Conservation (phyloP, 2,888 invertebrate genomes). For the Lepidochrysops patricia region DNA sequence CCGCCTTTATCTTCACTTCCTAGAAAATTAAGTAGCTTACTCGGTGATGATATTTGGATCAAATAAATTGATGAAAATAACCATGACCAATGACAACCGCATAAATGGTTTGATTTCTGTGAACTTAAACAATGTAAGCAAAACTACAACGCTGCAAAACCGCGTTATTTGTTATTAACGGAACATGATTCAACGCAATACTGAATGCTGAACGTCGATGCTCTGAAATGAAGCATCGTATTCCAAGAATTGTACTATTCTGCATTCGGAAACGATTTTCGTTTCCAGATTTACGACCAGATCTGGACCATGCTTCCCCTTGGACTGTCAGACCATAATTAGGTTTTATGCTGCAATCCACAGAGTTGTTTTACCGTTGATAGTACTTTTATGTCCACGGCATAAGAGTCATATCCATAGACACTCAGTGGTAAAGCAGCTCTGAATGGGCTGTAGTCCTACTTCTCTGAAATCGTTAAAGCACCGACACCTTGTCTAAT, state of each 20-base stretch:
- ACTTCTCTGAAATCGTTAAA: slow-evolving; percentile 43
- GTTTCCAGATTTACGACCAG: slow-evolving; percentile 4
- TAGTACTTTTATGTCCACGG: too few species aligned
- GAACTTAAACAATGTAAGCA: background rate
- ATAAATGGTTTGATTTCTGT: background rate
- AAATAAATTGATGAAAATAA: background rate
- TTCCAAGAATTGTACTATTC: slow-evolving; percentile 28
- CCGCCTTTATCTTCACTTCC: slow-evolving; percentile 55
- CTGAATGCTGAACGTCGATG: too few species aligned
- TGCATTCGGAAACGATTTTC: background rate
- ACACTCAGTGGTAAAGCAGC: too few species aligned
- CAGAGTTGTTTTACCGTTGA: too few species aligned
- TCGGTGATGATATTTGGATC: slow-evolving; percentile 34
- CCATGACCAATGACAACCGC: too few species aligned
- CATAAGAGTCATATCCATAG: too few species aligned
- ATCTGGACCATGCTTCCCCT: background rate
- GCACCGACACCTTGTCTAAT: slow-evolving; percentile 47
- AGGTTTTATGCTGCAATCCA: slow-evolving; percentile 12
- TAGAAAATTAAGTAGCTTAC: slow-evolving; percentile 62
- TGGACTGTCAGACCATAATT: slow-evolving; percentile 17
- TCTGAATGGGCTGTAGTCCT: too few species aligned
- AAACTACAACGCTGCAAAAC: slow-evolving; percentile 19
- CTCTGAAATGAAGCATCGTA: slow-evolving; percentile 20
- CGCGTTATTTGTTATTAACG: slow-evolving; percentile 21
- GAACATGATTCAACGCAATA: slow-evolving; percentile 32